phyloP scores from a whole-genome alignment of 2,888 invertebrate species.

The Andricus curvator region DNA sequence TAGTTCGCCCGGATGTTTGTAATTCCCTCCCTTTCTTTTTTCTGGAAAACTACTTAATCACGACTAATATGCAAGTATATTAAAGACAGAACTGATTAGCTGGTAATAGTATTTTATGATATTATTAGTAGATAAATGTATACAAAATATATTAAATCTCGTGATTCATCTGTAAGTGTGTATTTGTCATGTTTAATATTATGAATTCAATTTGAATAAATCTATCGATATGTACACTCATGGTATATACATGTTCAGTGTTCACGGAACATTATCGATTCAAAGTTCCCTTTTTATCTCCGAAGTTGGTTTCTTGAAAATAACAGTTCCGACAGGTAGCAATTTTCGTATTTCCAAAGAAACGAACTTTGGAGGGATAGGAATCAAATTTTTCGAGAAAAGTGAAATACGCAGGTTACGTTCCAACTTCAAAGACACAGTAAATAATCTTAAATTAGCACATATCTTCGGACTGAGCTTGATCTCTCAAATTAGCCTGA shows the following conservation, averaged over 20 bases:
- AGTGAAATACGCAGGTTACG: not conserved
- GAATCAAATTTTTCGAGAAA: not conserved
- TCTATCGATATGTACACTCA: conserved; percentile 53
- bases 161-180: conserved; percentile 57
- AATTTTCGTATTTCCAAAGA: not conserved
- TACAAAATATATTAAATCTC: conserved; percentile 56
- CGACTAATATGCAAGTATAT: conserved; percentile 24
- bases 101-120: conserved; percentile 52
- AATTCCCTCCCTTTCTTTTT: conserved; percentile 15
- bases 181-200: conserved; percentile 60
- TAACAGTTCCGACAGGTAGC: not conserved
- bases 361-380: not conserved
- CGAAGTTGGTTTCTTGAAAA: not conserved
- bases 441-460: not conserved
- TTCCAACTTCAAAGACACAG: not conserved
- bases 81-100: conserved; percentile 52
- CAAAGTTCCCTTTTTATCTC: not conserved
- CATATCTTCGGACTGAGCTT: too few species aligned
- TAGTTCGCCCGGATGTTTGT: conserved; percentile 26
- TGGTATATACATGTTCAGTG: not conserved
- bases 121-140: conserved; percentile 56
- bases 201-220: conserved; percentile 60
- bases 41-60: conserved; percentile 21
- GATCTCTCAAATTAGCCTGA: too few species aligned
- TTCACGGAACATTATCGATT: not conserved